These are phyloP conservation scores for Haplotaxodon microlepis DNA, from an alignment of 2,113 vertebrate genomes.

Conservation along the genomic window DNA sequence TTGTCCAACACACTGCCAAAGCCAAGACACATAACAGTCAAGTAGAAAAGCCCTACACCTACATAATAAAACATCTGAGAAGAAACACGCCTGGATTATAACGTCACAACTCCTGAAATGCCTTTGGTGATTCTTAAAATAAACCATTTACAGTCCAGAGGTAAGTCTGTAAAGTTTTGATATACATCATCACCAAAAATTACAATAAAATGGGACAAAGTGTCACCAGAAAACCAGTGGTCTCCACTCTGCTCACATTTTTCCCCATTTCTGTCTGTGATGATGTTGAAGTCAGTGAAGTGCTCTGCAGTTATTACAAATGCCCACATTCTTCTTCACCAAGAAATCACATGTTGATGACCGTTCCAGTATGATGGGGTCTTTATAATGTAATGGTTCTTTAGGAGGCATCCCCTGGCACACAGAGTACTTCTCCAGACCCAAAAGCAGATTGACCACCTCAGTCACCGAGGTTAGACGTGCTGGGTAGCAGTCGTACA, in stretches of 20 bases:
- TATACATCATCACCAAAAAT: not conserved
- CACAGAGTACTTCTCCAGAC: conserved; percentile 62
- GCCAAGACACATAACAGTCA: not conserved
- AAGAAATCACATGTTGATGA: conserved; percentile 71
- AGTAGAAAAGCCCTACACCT: not conserved
- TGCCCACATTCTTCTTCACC: conserved; percentile 36
- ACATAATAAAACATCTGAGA: not conserved
- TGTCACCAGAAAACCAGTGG: not conserved
- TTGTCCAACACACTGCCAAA: not conserved
- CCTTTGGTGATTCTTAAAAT: conserved; percentile 46
- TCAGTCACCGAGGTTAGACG: conserved; percentile 31
- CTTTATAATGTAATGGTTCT: not conserved
- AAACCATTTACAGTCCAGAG: conserved; percentile 5
- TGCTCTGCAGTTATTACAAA: conserved; percentile 57
- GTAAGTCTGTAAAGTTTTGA: conserved; percentile 21
- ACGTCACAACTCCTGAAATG: conserved; percentile 21
- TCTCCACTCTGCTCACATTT: not conserved
- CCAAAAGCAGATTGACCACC: conserved; percentile 62
- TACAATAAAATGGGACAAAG: not conserved
- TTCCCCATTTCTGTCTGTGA: not conserved
- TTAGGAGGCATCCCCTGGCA: conserved; percentile 61
- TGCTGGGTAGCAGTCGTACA: conserved; percentile 59
- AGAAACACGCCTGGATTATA: not conserved
- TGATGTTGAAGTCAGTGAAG: conserved; percentile 16
- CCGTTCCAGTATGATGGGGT: conserved; percentile 57